phyloP scores from a whole-genome alignment of 2,113 vertebrate species.

The Alosa alosa region DNA sequence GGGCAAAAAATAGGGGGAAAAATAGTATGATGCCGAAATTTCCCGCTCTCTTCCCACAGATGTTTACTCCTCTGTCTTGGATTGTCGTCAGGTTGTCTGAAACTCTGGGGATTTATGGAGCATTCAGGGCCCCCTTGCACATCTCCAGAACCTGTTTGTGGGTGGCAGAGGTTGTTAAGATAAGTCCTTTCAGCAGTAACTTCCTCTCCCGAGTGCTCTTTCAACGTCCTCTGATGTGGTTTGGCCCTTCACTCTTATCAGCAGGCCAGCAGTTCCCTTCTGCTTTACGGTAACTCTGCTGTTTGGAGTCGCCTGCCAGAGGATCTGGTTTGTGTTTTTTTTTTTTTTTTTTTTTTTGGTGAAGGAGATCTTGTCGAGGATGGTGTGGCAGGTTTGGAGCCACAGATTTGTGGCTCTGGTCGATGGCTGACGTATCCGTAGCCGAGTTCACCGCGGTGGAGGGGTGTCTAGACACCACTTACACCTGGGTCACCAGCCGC shows the following conservation, averaged over 20 bases:
- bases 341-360: background rate
- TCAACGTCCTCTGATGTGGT: conserved; percentile 42
- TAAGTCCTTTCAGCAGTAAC: conserved; percentile 42
- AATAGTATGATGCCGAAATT: background rate
- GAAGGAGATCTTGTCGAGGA: background rate
- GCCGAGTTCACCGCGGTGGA: conserved; percentile 39
- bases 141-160: conserved; percentile 48
- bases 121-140: conserved; percentile 24
- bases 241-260: conserved; percentile 61
- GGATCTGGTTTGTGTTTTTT: conserved; percentile 53
- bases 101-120: conserved; percentile 42
- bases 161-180: conserved; percentile 56
- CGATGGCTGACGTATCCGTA: conserved; percentile 46
- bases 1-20: conserved; percentile 49
- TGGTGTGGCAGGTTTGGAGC: conserved; percentile 24
- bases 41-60: conserved; percentile 21
- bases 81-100: conserved; percentile 41
- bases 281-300: conserved; percentile 29
- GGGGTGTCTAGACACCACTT: conserved; percentile 46
- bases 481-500: conserved; percentile 23
- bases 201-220: conserved; percentile 46
- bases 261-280: conserved; percentile 39
- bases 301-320: background rate
- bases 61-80: conserved; percentile 57
- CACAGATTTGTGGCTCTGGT: conserved; percentile 57